A percentile compares a stretch with the other conserved stretches of the same genome.
phyloP scores from a whole-genome alignment of 1,140 invertebrate genomes.

The Dendroctonus valens region DNA sequence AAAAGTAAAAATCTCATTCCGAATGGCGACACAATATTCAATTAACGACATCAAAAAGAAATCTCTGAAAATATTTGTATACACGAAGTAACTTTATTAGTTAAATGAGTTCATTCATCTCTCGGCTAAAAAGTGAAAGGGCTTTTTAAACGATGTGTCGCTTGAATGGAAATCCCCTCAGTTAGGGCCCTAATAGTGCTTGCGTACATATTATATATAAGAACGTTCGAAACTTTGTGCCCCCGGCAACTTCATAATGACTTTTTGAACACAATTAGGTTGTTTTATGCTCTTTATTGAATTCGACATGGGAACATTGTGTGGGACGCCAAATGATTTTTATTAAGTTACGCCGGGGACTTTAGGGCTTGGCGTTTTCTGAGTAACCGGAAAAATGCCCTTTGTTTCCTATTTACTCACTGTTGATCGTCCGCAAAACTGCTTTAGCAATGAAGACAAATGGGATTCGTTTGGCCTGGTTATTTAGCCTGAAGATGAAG shows the following conservation, averaged over 20 bases:
- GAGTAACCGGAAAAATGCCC: conserved; percentile 8
- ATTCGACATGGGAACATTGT: conserved; percentile 43
- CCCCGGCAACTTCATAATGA: conserved; percentile 43
- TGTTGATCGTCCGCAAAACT: too few relatives aligned
- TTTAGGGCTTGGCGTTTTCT: conserved; percentile 4
- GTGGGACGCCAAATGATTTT: conserved; percentile 41
- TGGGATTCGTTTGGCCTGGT: too few relatives aligned
- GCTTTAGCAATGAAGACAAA: too few relatives aligned
- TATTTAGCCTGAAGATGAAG: too few relatives aligned
- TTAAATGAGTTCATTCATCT: conserved; percentile 25
- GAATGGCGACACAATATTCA: neutral
- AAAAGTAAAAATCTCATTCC: neutral
- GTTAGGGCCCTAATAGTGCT: conserved; percentile 29
- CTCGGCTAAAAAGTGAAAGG: conserved; percentile 29
- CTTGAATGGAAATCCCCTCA: conserved; percentile 27
- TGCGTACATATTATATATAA: conserved; percentile 39
- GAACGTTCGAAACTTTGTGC: conserved; percentile 43
- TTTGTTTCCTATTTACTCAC: neutral
- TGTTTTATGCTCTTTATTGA: conserved; percentile 43
- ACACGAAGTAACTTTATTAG: conserved; percentile 27
- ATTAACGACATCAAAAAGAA: conserved; percentile 16
- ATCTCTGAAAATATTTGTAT: conserved; percentile 25
- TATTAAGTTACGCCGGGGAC: conserved; percentile 34
- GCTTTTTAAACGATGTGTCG: conserved; percentile 32
- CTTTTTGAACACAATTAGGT: conserved; percentile 47